Evolutionary conservation across 2,113 vertebrate genomes (phyloP).

Genomic region (Podiceps cristatus): DNA sequence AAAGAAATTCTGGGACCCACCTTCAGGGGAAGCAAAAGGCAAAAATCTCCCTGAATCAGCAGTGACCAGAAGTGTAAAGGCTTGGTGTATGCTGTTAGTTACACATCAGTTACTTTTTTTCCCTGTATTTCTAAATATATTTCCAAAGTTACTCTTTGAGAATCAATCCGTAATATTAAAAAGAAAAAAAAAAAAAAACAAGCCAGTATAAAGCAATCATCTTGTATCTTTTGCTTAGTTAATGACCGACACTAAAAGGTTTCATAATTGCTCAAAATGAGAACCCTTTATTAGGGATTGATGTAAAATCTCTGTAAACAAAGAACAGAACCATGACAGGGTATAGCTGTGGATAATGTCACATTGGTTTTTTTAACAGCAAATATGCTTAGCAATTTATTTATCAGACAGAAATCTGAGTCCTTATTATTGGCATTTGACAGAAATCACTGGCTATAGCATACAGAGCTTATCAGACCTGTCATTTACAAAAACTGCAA

Average conservation of each 20-base stretch:
- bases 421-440: conserved; percentile 1
- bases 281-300: not conserved
- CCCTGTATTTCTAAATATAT: not conserved
- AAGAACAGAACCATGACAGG: not conserved
- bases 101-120: not conserved
- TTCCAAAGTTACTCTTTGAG: not conserved
- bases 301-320: conserved; percentile 25
- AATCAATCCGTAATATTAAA: not conserved
- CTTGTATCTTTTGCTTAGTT: not conserved
- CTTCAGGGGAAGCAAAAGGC: not conserved
- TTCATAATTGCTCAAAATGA: conserved; percentile 16
- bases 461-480: not conserved
- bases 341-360: not conserved
- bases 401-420: not conserved
- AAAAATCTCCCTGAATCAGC: not conserved
- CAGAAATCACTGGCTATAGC: not conserved
- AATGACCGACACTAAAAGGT: conserved; percentile 45
- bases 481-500: not conserved
- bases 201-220: not conserved
- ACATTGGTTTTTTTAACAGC: conserved; percentile 10
- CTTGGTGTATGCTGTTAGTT: not conserved
- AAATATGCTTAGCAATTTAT: conserved; percentile 26
- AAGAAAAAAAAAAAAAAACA: not conserved
- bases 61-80: not conserved
- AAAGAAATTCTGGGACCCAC: not conserved